Evolutionary conservation across 2,888 invertebrate species (phyloP).

Genomic region (Oeneis ivallda): DNA sequence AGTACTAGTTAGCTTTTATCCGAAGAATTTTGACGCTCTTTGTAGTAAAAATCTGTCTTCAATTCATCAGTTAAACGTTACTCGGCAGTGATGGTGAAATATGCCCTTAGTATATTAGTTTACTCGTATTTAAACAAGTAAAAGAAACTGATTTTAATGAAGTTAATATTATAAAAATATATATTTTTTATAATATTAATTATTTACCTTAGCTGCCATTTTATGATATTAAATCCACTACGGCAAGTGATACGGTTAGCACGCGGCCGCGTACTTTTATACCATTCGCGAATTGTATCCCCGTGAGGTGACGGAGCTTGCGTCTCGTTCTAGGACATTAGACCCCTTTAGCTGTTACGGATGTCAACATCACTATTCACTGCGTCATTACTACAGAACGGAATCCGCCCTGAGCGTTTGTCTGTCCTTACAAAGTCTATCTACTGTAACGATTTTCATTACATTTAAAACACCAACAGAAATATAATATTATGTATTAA

Average conservation of each 20-base stretch:
- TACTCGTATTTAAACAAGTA: no score
- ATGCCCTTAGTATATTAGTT: no score
- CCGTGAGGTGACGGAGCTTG: slow-evolving; percentile 46
- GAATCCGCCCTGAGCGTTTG: neutral
- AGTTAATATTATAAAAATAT: slow-evolving; percentile 14
- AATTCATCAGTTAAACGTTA: no score
- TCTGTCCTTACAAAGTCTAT: neutral
- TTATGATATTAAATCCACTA: slow-evolving; percentile 68
- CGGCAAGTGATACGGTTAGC: slow-evolving; percentile 70
- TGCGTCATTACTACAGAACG: neutral
- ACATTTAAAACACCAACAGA: neutral
- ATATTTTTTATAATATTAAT: slow-evolving; percentile 15
- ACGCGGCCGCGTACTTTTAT: slow-evolving; percentile 68
- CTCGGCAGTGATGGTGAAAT: no score
- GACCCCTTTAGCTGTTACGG: slow-evolving; percentile 40
- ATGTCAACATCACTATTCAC: slow-evolving; percentile 27
- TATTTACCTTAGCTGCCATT: slow-evolving; percentile 77
- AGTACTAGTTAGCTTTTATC: no score
- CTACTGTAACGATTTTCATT: neutral
- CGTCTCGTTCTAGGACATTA: slow-evolving; percentile 37
- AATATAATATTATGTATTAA: no score
- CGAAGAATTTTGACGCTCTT: no score
- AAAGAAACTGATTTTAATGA: neutral
- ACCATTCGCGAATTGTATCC: slow-evolving; percentile 64
- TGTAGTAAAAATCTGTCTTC: no score